Conservation (phyloP, 2,113 vertebrate species). For the Tonatia bakeri region DNA sequence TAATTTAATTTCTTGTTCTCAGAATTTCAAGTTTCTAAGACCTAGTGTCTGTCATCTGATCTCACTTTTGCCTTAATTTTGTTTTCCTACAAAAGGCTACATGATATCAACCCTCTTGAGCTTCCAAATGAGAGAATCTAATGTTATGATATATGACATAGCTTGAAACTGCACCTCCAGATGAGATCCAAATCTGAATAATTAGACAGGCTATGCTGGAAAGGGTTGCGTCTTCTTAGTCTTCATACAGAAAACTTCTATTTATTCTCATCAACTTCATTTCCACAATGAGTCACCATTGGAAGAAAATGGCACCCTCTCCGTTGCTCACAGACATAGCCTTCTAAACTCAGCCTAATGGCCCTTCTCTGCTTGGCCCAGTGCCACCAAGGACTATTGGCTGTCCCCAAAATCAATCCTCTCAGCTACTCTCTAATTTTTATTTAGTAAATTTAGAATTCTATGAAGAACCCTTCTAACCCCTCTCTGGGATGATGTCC, state of each 20-base stretch:
- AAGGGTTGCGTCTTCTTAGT: conserved; percentile 30
- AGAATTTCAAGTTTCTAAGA: conserved; percentile 43
- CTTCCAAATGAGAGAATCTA: conserved; percentile 26
- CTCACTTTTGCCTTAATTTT: conserved; percentile 39
- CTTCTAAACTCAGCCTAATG: not conserved
- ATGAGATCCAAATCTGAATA: conserved; percentile 34
- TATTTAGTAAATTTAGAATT: conserved; percentile 69
- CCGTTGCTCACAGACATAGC: not conserved
- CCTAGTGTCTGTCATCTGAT: not conserved
- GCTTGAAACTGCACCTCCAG: conserved; percentile 4
- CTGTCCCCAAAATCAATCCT: conserved; percentile 58
- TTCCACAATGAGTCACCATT: conserved; percentile 34
- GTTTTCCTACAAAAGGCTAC: conserved; percentile 12
- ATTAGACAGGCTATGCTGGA: not conserved
- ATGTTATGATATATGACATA: conserved; percentile 26
- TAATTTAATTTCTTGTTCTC: conserved; percentile 55
- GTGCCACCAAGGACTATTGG: conserved; percentile 43
- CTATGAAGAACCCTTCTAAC: conserved; percentile 66
- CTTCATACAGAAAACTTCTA: not conserved
- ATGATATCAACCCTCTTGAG: not conserved
- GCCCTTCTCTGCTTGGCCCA: conserved; percentile 8
- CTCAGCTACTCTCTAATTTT: conserved; percentile 51
- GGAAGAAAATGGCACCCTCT: conserved; percentile 19
- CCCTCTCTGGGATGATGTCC: conserved; percentile 66
- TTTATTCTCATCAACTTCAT: conserved; percentile 45